Conservation (phyloP, 2,888 invertebrate species). For the Atherix ibis region DNA sequence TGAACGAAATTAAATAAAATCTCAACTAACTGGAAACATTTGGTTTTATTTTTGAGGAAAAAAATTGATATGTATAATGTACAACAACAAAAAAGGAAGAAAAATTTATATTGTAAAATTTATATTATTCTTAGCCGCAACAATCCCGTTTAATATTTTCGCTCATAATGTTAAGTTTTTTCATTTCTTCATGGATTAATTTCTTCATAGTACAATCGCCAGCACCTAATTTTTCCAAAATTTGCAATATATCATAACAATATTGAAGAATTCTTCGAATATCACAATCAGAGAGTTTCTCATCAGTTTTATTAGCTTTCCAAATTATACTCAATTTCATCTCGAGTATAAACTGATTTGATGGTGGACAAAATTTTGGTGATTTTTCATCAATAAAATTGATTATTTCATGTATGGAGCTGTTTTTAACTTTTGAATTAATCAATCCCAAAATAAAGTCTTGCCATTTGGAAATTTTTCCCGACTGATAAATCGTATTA, state of each 20-base stretch:
- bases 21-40: too few species aligned
- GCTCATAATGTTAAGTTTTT: constrained; percentile 7
- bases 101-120: too few species aligned
- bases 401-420: constrained; percentile 26
- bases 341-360: constrained; percentile 29
- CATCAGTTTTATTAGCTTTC: constrained; percentile 24
- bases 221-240: constrained; percentile 26
- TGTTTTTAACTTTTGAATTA: constrained; percentile 26
- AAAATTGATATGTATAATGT: too few species aligned
- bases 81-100: too few species aligned
- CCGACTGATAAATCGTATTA: constrained; percentile 23
- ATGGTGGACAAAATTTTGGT: constrained; percentile 26
- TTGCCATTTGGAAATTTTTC: constrained; percentile 28
- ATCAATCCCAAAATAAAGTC: constrained; percentile 28
- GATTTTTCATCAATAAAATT: constrained; percentile 28
- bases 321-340: constrained; percentile 31
- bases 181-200: constrained; percentile 26
- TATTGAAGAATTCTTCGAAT: constrained; percentile 24
- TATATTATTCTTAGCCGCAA: too few species aligned
- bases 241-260: constrained; percentile 27
- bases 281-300: constrained; percentile 23
- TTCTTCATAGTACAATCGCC: constrained; percentile 30
- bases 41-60: too few species aligned
- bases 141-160: too few species aligned
- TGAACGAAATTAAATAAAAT: too few species aligned